Percentiles rank a stretch among this genome's conserved stretches.
Evolutionary conservation across 2,797 vertebrate species (phyloP).

Genomic region (Hephaestus fuliginosus): DNA sequence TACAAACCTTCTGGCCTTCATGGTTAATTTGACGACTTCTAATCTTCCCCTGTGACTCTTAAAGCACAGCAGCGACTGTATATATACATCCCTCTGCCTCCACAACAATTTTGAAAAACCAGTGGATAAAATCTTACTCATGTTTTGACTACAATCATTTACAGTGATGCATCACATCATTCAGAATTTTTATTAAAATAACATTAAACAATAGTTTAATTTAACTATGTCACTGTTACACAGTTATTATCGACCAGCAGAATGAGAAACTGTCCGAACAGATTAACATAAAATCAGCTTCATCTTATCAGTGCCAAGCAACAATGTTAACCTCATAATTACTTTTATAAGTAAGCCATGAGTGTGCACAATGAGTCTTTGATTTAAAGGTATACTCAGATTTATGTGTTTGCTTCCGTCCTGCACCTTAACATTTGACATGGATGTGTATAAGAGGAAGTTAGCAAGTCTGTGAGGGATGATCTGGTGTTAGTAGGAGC

Average conservation of each 20-base stretch:
- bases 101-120: background rate
- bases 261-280: background rate
- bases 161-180: background rate
- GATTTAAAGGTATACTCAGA: background rate
- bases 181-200: background rate
- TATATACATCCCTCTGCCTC: background rate
- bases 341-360: background rate
- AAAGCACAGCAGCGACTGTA: background rate
- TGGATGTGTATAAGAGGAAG: constrained; percentile 3
- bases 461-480: constrained; percentile 20
- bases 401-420: background rate
- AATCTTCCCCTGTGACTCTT: background rate
- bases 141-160: background rate
- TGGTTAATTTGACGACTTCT: background rate
- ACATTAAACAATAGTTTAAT: background rate
- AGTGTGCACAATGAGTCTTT: background rate
- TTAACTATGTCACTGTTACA: background rate
- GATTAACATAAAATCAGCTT: background rate
- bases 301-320: background rate
- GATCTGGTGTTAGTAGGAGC: constrained; percentile 27
- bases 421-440: constrained; percentile 4
- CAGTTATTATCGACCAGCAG: background rate
- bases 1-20: background rate
- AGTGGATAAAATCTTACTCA: background rate
- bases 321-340: background rate